Base-by-base conservation (phyloP, 2,888 invertebrate genomes). In the Athetis lepigone region DNA sequence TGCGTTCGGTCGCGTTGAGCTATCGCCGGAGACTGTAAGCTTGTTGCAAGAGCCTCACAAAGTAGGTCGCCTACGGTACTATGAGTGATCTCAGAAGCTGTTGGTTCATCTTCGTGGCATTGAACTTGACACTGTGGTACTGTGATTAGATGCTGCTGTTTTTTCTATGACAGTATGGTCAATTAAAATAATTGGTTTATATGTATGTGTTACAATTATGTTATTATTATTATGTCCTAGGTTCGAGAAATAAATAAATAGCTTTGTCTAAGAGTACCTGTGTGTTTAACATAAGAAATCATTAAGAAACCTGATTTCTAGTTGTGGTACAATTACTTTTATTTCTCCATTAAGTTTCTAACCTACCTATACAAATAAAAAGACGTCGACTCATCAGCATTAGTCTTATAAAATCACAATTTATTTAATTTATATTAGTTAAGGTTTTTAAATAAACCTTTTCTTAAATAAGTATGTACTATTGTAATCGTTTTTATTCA, bases 61-160 rank as follows among this genome's bases (percentile, higher is more conserved):
- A 80, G 83, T 92, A 80, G 94, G 94, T 91, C 93, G 88, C 81
- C 92, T 94, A 93, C 94, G 94, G 94, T 88, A 75, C 80, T 77
- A 74, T 82, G 62, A 64, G 63, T 60, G 70, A 64, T 61, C 61
- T 57, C 55, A 60, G 79, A 79, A 47, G 55, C 61, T 64, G 55
- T 70, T 65, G 46, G 78, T 67, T 55, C 52, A 56, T 65, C 61
- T 63, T 61, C 63, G 75, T 82, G 83, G 75, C 85, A 85, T 80
- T 89, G 88, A 88, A 87, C 88, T 87, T 85, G 74, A 69, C 75
- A 77, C 75, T 82, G 77, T 37, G 56, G 69, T 67, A 54, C 37
- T 49, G 65, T 61, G 68, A 77, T 67, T 80, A 65, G 46, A 73
- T 21, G 46, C 45, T 50, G 21, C 61, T 63, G 33, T 58, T 49